A percentile compares a stretch with the other conserved stretches of the same genome.
These are phyloP conservation scores for Oncorhynchus nerka DNA, from an alignment of 2,113 vertebrate species.

Conservation along the genomic window DNA sequence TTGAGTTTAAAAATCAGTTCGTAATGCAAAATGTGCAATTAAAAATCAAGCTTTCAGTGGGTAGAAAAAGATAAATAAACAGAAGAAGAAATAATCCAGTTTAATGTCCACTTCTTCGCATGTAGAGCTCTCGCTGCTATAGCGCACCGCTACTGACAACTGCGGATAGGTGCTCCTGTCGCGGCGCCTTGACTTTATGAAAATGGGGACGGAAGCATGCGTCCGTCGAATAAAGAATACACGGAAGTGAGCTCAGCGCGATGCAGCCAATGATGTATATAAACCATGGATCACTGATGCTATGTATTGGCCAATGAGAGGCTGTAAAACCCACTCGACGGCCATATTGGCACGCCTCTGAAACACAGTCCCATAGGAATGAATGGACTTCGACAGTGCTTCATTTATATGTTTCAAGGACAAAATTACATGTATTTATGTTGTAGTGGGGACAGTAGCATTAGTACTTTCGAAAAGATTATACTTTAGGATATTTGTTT, in stretches of 20 bases:
- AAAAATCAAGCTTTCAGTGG: conserved; percentile 1
- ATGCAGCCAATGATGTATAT: too few relatives aligned
- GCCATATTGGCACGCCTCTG: too few relatives aligned
- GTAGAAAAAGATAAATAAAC: conserved; percentile 33
- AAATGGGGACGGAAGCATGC: conserved; percentile 66
- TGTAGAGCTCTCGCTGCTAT: not conserved
- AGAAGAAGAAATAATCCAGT: conserved; percentile 60
- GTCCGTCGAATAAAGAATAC: conserved; percentile 35
- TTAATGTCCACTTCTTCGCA: conserved; percentile 36
- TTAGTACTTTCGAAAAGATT: too few relatives aligned
- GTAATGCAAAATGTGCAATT: conserved; percentile 9
- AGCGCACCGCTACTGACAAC: not conserved
- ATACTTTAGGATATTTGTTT: too few relatives aligned
- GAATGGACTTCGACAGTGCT: too few relatives aligned
- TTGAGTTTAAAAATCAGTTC: conserved; percentile 56
- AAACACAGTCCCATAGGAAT: too few relatives aligned
- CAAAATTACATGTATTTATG: too few relatives aligned
- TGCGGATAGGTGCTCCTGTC: not conserved
- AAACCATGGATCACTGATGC: conserved; percentile 9
- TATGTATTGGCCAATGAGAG: conserved; percentile 1
- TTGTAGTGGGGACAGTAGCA: too few relatives aligned
- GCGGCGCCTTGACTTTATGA: conserved; percentile 23
- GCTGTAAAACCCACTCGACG: too few relatives aligned
- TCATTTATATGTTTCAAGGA: too few relatives aligned
- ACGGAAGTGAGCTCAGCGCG: conserved; percentile 68